Evolutionary conservation across 2,113 vertebrate species (phyloP), one percentile per base, ranked within the genome.

Genomic region (Acanthochromis polyacanthus): DNA sequence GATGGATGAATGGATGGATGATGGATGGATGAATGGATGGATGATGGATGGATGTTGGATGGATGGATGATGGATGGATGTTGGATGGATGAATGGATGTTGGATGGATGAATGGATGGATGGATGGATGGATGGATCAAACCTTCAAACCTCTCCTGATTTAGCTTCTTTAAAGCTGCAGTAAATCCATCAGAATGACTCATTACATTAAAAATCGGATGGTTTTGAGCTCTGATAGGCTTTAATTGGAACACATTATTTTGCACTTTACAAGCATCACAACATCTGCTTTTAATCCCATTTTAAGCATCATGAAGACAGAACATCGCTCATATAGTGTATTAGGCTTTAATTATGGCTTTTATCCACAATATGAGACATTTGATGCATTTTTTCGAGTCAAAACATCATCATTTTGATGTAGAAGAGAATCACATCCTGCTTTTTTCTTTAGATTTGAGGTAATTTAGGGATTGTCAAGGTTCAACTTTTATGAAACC

Each of bases 341-440:
- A 62, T 75, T 30, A 62, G 10, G 7, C 30, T 75, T 38, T 80
- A 63, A 81, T 87, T 75, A 73, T 15, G 53, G 61, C 53, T 68
- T 38, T 52, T 75, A 65, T 57, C 60, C 56, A 55, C 17, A 55
- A 65, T 68, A 57, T 3, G 4, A 77, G 28, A 55, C 20, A 28
- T 46, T 43, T 72, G 57, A 75, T 67, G 36, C 15, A 4, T 9
- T 36, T 58, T 56, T 28, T 63, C n/a, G 45, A 20, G 12, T 75
- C 20, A 48, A 57, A 19, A 19, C 9, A 56, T 14, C 10, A 10
- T 16, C 36, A 3, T 32, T 45, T 64, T 56, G 15, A 64, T 32
- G 12, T 8, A 43, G n/a, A 30, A 4, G 30, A 30, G 30, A 20
- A 36, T 38, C 1, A 12, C 52, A 48, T 20, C 7, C 59, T 15